Conservation (phyloP, 2,113 vertebrate genomes). For the Diadophis punctatus region DNA sequence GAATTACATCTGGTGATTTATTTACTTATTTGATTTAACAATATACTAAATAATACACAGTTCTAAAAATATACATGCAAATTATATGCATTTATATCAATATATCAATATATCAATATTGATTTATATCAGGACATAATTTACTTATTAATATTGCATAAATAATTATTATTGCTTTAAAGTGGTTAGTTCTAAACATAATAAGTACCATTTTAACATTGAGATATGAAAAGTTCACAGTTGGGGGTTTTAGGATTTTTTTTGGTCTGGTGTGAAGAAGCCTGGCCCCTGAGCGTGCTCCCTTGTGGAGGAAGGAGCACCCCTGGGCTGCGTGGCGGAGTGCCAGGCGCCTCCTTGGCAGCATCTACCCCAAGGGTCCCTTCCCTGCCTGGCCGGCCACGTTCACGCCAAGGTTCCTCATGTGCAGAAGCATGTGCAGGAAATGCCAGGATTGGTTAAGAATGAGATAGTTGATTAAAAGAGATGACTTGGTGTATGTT, state of each 20-base stretch:
- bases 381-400: slow-evolving; percentile 59
- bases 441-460: slow-evolving; percentile 67
- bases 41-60: too few relatives aligned
- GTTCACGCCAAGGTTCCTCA: slow-evolving; percentile 60
- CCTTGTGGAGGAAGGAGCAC: background rate
- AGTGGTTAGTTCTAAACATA: background rate
- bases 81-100: background rate
- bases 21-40: background rate
- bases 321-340: background rate
- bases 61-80: background rate
- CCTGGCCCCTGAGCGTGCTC: background rate
- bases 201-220: background rate
- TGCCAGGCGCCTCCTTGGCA: background rate
- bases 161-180: background rate
- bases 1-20: background rate
- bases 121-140: background rate
- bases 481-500: slow-evolving; percentile 82
- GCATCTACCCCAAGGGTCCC: background rate
- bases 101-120: background rate
- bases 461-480: slow-evolving; percentile 73
- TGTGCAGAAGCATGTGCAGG: slow-evolving; percentile 55
- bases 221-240: background rate
- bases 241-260: background rate
- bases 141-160: background rate
- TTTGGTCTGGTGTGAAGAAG: background rate